Evolutionary conservation across 2,797 vertebrate genomes (phyloP).

Genomic region (Betta splendens): DNA sequence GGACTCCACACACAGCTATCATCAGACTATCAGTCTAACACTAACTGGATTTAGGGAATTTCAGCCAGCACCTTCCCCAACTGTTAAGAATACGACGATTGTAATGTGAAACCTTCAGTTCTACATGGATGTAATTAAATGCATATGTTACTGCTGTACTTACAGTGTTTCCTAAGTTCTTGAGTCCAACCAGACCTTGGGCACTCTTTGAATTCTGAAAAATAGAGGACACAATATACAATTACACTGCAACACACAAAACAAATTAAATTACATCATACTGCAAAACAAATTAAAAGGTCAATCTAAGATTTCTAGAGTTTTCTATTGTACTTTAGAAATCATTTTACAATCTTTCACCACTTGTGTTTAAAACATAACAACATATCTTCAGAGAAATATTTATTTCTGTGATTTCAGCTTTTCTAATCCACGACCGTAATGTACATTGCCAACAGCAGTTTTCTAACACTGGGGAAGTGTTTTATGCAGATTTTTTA

Average conservation of each 20-base stretch:
- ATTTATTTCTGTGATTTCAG: not conserved
- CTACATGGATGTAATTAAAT: not conserved
- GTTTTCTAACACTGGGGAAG: not conserved
- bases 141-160: constrained; percentile 66
- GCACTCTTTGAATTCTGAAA: constrained; percentile 91
- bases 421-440: not conserved
- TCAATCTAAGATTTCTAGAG: no score
- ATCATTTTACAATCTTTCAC: not conserved
- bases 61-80: no score
- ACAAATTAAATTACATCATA: not conserved
- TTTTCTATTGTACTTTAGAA: not conserved
- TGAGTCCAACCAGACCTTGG: constrained; percentile 93
- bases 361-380: not conserved
- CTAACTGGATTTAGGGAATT: constrained; percentile 9
- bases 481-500: constrained; percentile 12
- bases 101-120: not conserved
- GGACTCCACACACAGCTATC: constrained; percentile 1
- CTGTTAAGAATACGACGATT: not conserved
- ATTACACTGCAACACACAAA: not conserved
- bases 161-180: constrained; percentile 98
- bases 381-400: not conserved
- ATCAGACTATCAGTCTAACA: constrained; percentile 14
- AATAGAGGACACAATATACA: constrained; percentile 46
- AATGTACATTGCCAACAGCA: not conserved
- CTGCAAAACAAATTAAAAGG: no score